Evolutionary conservation across 1,140 invertebrate genomes (phyloP).

Genomic region (Eurosta solidaginis): DNA sequence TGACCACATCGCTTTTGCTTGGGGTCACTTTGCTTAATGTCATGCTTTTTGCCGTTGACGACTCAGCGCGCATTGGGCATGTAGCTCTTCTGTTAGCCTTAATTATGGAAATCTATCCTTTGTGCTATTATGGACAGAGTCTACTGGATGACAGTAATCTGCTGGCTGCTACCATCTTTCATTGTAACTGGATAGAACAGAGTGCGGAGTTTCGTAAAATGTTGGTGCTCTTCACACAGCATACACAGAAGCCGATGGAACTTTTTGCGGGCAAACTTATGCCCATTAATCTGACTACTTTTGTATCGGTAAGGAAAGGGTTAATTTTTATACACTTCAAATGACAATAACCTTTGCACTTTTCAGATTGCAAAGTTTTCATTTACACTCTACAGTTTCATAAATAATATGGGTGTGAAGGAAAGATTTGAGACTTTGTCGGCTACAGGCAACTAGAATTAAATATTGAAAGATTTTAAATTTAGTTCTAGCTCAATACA

Average conservation of each 20-base stretch:
- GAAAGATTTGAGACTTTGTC: constrained; percentile 19
- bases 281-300: constrained; percentile 42
- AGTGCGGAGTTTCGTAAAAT: constrained; percentile 39
- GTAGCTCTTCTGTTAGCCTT: constrained; percentile 38
- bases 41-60: constrained; percentile 41
- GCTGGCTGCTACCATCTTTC: constrained; percentile 39
- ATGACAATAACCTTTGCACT: too few relatives aligned
- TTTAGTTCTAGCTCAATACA: too few relatives aligned
- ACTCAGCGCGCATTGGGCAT: constrained; percentile 36
- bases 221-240: constrained; percentile 41
- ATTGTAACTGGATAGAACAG: constrained; percentile 40
- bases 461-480: too few relatives aligned
- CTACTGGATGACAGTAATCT: constrained; percentile 38
- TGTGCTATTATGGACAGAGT: constrained; percentile 42
- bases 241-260: constrained; percentile 39
- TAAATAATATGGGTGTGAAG: constrained; percentile 42
- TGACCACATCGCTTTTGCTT: constrained; percentile 43
- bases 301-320: constrained; percentile 41
- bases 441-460: too few relatives aligned
- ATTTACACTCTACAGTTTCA: constrained; percentile 43
- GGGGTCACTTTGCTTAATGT: constrained; percentile 44
- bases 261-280: constrained; percentile 41
- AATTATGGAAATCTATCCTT: constrained; percentile 39
- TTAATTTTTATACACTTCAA: neutral
- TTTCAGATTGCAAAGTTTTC: constrained; percentile 42